phyloP scores from a whole-genome alignment of 2,797 vertebrate genomes.

The Pitangus sulphuratus region DNA sequence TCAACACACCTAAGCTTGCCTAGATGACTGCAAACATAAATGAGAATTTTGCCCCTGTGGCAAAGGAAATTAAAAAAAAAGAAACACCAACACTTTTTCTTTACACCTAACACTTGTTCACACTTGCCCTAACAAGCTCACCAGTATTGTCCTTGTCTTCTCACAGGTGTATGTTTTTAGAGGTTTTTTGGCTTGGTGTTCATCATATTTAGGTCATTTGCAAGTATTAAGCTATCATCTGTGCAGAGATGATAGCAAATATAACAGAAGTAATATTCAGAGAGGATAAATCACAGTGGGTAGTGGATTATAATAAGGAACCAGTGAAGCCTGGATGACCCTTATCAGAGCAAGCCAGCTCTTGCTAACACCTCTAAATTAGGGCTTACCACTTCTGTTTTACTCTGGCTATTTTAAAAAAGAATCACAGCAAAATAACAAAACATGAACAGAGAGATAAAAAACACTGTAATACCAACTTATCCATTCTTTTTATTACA shows the following conservation, averaged over 20 bases:
- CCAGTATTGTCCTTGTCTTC: not conserved
- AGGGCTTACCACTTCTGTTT: not conserved
- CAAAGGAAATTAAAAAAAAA: not conserved
- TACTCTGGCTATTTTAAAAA: not conserved
- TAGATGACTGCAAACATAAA: not conserved
- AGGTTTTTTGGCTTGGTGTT: not conserved
- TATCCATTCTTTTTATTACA: not conserved
- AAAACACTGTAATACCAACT: not conserved
- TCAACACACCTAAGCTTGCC: not conserved
- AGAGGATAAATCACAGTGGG: not conserved
- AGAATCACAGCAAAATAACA: not conserved
- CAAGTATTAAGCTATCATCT: conserved; percentile 31
- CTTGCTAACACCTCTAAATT: not conserved
- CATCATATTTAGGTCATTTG: not conserved
- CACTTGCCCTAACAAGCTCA: not conserved
- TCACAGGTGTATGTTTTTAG: not conserved
- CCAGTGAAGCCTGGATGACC: not conserved
- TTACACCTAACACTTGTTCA: not conserved
- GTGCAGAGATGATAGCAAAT: not conserved
- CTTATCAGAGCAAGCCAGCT: not conserved
- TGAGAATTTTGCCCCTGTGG: not conserved
- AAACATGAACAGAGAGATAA: not conserved
- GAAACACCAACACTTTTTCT: not conserved
- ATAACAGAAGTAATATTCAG: not conserved
- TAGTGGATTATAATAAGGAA: conserved; percentile 9